Base-by-base conservation (phyloP, 2,888 invertebrate species). In the Tetrapedia diversipes region DNA sequence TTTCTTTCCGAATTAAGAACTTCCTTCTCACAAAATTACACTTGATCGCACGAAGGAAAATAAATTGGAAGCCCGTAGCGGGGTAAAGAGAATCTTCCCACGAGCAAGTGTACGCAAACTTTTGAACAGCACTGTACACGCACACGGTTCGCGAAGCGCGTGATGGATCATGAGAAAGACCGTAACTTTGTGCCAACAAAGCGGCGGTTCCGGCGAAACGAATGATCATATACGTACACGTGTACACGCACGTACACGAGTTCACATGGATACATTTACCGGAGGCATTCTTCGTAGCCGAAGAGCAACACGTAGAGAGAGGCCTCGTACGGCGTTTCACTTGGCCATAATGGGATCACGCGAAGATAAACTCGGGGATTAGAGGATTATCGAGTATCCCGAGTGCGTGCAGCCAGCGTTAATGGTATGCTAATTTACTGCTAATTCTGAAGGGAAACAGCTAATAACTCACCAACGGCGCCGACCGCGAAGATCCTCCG, bases 341-440 rank as follows among this genome's bases (percentile, higher is more conserved):
- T 76, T 53, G 43, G 54, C 68, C 74, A 73, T 84, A 82, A 84
- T 79, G 69, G 85, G 83, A 83, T 84, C 84, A 83, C 85, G 83
- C 77, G 81, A 83, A 81, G 84, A 80, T 81, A 82, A 83, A 84
- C 80, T 65, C 77, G 19, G 19, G 81, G 86, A 80, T 82, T 79
- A 85, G 79, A 63, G 81, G 80, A 87, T 86, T 85, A 84, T 87
- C 85, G 84, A 86, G 79, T 79, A 81, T 79, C 74, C 81, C 51
- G 63, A 64, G 79, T 81, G 82, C 83, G 82, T 73, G 78, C 82
- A 73, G 72, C 67, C 51, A 66, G 61, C 81, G 75, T 81, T 86
- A 83, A 87, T 86, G 81, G 83, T 83, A 86, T 86, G 85, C 86
- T 88, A 88, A 88, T 88, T 84, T 75, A 75, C 77, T 81, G 83